Base-by-base conservation (phyloP, 2,888 invertebrate genomes). In the Metellina segmentata region DNA sequence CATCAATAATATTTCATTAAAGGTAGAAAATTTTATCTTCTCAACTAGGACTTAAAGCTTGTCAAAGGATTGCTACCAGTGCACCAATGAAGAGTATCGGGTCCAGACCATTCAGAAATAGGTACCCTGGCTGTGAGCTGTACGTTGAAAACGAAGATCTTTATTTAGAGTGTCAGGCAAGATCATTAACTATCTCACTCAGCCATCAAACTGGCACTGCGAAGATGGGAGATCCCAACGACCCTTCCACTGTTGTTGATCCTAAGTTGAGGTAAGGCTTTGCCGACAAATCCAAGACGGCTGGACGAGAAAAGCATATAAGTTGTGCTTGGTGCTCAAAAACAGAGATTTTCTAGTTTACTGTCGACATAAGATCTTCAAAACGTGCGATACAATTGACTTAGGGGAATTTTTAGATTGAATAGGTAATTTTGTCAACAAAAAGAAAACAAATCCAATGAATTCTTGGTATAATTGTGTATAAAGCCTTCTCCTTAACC, bases 161-260 rank as follows among this genome's bases (percentile, higher is more conserved):
- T 1, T 81, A 74, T 19, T 81, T 81, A 49, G n/a, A n/a, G 7
- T 88, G 87, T 19, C 34, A 81, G 11, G 19, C n/a, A 7, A 81
- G 72, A 49, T 34, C 72, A 11, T 16, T 13, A 0, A 53, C 81
- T 0, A 1, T 81, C 0, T 16, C 87, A 7, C 19, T 81, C 4
- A 61, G 7, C 6, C 72, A 88, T n/a, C 79, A 52, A 53, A 53
- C 16, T 0, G 87, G 87, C 0, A 88, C 81, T 0, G 79, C 81
- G 0, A 88, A 88, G 48, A 88, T 88, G 87, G 87, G 87, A 53
- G 49, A 88, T 71, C 87, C 81, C 0, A 51, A 9, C 8, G 81
- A 88, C 34, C 87, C 87, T 0, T 71, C 87, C 0, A 88, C 87
- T 16, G 87, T 88, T 0, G 81, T 88, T 4, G 87, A 88, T 72